Base-by-base conservation (phyloP, 2,113 vertebrate genomes). In the Carollia perspicillata region DNA sequence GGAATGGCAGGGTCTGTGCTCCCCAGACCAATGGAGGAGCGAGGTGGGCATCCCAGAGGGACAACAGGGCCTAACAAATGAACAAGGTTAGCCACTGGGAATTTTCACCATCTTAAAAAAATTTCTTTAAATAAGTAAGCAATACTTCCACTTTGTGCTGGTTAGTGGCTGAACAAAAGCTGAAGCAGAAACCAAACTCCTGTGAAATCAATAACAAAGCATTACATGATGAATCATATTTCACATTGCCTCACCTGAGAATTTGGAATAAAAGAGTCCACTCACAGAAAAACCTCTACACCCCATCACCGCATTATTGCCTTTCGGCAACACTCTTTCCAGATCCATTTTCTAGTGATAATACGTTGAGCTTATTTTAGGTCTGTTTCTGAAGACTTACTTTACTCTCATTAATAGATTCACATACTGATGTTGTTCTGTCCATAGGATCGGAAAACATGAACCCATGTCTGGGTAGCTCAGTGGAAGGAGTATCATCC, bases 31-130 rank as follows among this genome's bases (percentile, higher is more conserved):
- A 71, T 37, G 77, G 55, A 84, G 78, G 85, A 58, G 2, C n/a
- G 28, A 74, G n/a, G n/a, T 6, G 23, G 44, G 18, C 2, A 53
- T 68, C 40, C 26, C 30, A 69, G n/a, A 18, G 78, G 74, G 11
- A 86, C 69, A 42, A 72, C 14, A 60, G 12, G 77, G 37, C 5
- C 58, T 51, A 37, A 30, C 9, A 78, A 72, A 66, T 28, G 75
- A 42, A 13, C 30, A 79, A 72, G 51, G 71, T 66, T 78, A 89
- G 63, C 23, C 23, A 16, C 1, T 28, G 5, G 18, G 12, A 74
- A 83, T 83, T 84, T 78, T 84, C 44, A 89, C 23, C 58, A 66
- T 75, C n/a, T 90, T 89, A 53, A 83, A 94, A 71, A 65, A 71
- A 35, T 13, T 65, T 28, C 2, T 37, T 95, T 60, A 66, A 13